These are phyloP conservation scores for Xylocopa sonorina DNA, from an alignment of 1,140 invertebrate genomes.

Conservation along the genomic window DNA sequence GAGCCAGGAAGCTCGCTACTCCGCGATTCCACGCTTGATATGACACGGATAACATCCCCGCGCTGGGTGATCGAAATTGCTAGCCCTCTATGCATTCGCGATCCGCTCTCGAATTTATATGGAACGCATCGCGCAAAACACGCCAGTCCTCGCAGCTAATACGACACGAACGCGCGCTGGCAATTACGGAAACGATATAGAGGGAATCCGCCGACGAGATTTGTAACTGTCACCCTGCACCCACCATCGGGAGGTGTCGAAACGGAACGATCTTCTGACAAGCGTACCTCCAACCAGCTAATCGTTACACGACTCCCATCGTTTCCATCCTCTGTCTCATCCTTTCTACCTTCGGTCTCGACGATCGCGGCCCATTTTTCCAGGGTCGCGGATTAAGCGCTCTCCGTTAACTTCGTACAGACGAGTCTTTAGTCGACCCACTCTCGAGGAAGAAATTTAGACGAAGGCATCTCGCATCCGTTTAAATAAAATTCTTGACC, in stretches of 20 bases:
- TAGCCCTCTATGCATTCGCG: slow-evolving; percentile 1
- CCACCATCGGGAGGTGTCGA: no score
- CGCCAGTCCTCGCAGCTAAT: neutral
- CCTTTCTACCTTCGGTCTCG: no score
- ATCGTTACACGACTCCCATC: no score
- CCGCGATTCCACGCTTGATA: slow-evolving; percentile 4
- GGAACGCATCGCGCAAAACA: neutral
- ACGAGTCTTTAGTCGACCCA: no score
- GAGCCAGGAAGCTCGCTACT: neutral
- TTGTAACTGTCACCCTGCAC: neutral
- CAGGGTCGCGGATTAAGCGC: no score
- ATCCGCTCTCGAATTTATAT: neutral
- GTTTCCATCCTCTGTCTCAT: no score
- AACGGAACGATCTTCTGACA: no score
- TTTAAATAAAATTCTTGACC: neutral
- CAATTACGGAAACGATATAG: neutral
- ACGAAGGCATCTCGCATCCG: no score
- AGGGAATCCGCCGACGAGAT: neutral
- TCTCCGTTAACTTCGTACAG: no score
- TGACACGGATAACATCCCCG: slow-evolving; percentile 22
- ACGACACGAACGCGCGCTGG: neutral
- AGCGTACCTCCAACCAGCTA: no score
- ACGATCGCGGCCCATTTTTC: no score
- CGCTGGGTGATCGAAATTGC: neutral
- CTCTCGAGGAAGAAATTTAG: no score